phyloP scores from a whole-genome alignment of 2,888 invertebrate genomes.

The Agonopterix arenella region DNA sequence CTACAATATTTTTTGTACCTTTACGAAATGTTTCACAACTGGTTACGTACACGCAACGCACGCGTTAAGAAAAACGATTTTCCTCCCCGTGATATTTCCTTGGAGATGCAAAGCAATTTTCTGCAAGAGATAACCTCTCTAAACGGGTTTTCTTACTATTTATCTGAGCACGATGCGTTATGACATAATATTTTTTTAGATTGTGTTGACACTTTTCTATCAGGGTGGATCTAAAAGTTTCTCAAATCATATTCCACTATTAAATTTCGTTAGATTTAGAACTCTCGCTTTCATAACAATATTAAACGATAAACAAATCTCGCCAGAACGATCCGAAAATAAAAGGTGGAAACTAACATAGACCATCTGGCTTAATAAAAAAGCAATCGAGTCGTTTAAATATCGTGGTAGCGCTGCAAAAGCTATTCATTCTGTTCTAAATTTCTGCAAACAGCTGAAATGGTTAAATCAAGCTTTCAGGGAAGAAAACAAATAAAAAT shows the following conservation, averaged over 20 bases:
- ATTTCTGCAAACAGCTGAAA: constrained; percentile 28
- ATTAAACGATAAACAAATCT: background rate
- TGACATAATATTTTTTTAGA: constrained; percentile 2
- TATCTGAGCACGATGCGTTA: constrained; percentile 34
- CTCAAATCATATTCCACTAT: background rate
- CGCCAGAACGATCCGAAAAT: constrained; percentile 24
- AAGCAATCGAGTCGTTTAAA: constrained; percentile 23
- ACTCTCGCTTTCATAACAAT: too few relatives aligned
- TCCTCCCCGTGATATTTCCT: constrained; percentile 61
- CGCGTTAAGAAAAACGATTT: constrained; percentile 53
- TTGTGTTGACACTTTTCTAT: background rate
- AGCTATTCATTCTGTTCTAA: constrained; percentile 20
- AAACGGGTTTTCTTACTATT: constrained; percentile 52
- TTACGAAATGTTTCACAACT: too few relatives aligned
- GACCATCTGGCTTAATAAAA: constrained; percentile 42
- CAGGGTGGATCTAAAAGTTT: background rate
- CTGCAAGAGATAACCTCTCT: constrained; percentile 63
- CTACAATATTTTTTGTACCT: too few relatives aligned
- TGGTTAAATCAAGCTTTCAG: constrained; percentile 40
- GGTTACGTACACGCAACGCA: background rate
- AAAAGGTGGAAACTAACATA: constrained; percentile 27
- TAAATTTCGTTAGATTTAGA: background rate
- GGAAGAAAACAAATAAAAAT: constrained; percentile 40
- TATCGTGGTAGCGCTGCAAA: constrained; percentile 19
- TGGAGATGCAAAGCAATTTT: constrained; percentile 72